Percentiles rank a stretch among this genome's conserved stretches.
These are phyloP conservation scores for Hydropsyche tenuis DNA, from an alignment of 1,140 invertebrate genomes.

Conservation along the genomic window DNA sequence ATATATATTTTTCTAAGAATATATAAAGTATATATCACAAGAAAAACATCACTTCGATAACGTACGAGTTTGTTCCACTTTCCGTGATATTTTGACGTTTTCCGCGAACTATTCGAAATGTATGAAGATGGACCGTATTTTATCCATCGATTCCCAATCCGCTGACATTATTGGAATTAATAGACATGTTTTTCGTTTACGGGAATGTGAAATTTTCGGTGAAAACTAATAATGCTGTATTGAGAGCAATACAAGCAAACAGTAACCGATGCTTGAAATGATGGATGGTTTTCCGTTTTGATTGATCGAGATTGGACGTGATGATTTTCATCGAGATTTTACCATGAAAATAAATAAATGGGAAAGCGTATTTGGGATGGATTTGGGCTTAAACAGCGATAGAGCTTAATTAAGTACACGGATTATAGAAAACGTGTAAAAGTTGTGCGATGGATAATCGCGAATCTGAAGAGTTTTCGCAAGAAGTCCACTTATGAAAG, in stretches of 20 bases:
- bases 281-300: constrained; percentile 11
- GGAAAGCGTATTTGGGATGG: no score
- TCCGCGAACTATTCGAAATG: constrained; percentile 3
- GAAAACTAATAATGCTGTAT: constrained; percentile 5
- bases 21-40: not conserved
- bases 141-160: not conserved
- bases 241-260: not conserved
- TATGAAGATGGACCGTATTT: constrained; percentile 6
- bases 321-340: no score
- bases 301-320: constrained; percentile 9
- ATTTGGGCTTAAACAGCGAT: no score
- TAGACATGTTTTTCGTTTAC: not conserved
- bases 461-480: not conserved
- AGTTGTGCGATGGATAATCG: no score
- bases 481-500: not conserved
- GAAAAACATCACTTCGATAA: not conserved
- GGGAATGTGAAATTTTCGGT: not conserved
- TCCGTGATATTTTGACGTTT: not conserved
- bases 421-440: not conserved
- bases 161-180: constrained; percentile 17
- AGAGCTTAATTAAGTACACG: not conserved
- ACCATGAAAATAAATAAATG: not conserved
- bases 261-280: not conserved
- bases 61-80: not conserved
- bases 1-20: no score